Base-by-base conservation (phyloP, 2,113 vertebrate species). In the Vulpes vulpes region DNA sequence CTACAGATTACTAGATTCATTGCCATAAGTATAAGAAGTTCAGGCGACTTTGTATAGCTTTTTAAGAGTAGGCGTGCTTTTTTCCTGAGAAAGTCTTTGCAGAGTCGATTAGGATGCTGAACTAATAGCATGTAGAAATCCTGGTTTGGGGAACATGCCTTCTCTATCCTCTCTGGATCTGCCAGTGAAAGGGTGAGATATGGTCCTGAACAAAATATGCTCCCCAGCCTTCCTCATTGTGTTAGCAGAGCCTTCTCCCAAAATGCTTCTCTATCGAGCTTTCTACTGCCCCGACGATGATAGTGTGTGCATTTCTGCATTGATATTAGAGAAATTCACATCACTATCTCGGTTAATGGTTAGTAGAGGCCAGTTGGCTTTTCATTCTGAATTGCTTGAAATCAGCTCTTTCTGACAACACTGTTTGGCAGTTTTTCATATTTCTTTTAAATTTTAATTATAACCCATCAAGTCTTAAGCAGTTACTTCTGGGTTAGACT, bases 381-480 rank as follows among this genome's bases (percentile, higher is more conserved):
- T 98, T 98, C 83, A 55, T 98, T 98, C 78, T 94, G 93, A 98
- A 88, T 96, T 98, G 84, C 82, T 97, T 96, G 89, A 98, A 97
- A 97, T 97, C 91, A 8, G 20, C 95, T 93, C 25, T 98, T 96
- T 98, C 96, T 93, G 96, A 96, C 87, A 96, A 81, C 85, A 91
- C 71, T 57, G 35, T 96, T 97, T 96, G 94, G 96, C 96, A 98
- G 93, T 67, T 98, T 98, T 98, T 98, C 80, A 94, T 98, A 97
- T 98, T 98, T 98, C 97, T 98, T 98, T 98, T 97, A 98, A 95
- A 80, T 98, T 98, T 98, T 99, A 98, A 98, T 99, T 99, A 98
- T 96, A 98, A 98, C 96, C 98, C 94, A 98, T 98, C 97, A 98
- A 98, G 91, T 98, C 98, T 98, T 98, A 98, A 98, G 98, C 27